Base-by-base conservation (phyloP, 2,797 vertebrate genomes). In the Chelmon rostratus region DNA sequence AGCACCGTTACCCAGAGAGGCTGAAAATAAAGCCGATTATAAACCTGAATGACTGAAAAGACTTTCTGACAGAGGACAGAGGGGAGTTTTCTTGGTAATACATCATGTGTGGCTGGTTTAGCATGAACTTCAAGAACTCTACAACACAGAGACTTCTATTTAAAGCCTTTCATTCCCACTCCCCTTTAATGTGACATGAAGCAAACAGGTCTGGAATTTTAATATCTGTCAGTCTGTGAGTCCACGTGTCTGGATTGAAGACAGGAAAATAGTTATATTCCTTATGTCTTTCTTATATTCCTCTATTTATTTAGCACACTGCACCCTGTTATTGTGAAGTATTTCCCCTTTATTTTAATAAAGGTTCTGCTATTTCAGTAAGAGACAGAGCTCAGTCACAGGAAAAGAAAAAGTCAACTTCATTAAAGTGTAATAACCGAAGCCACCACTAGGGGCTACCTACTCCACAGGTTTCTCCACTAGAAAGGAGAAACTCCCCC, bases 361-460 rank as follows among this genome's bases (percentile, higher is more conserved):
- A 70, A 52, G 12, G 1, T 13, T 19, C 5, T 18, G 7, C 4
- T 15, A 11, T 37, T 53, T 37, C 12, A 79, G 35, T 15, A 9
- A 44, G 9, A 56, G 9, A 56, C 4, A 25, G 19, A 35, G 46
- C 13, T 4, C 25, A 23, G 5, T 50, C 0, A 10, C 31, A 18
- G 23, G 37, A 37, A 47, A 61, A 49, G 7, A 53, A 66, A 68
- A 18, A 2, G 10, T 31, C 0, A 58, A 35, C 42, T 61, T 33
- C 3, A 16, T 38, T 28, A 35, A 10, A 1, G 33, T 89, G 85
- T 58, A 7, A 59, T 86, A 78, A 3, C 64, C 2, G 0, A 38
- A 73, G 57, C 2, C 11, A 6, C 90, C 95, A 94, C 92, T 87
- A 92, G 95, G 90, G 91, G 95, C 93, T 83, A 84, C 89, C 90